phyloP scores from a whole-genome alignment of 2,113 vertebrate species.

The Hippoglossus stenolepis region DNA sequence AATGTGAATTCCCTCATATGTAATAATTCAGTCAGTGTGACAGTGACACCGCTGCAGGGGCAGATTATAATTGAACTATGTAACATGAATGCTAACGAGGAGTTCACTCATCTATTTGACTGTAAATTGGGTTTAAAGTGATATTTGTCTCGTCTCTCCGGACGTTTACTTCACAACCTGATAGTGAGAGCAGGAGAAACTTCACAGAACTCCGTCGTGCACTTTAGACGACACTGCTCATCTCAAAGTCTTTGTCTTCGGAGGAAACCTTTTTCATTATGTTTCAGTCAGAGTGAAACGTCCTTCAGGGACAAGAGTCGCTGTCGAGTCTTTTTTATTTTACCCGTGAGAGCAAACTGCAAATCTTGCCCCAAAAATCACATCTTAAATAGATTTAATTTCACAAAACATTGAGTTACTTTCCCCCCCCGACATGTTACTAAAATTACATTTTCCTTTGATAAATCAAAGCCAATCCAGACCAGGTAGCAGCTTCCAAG shows the following conservation, averaged over 20 bases:
- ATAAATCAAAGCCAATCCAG: constrained; percentile 22
- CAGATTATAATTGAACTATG: no score
- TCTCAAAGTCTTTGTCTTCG: neutral
- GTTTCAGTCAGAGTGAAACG: neutral
- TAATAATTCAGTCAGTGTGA: no score
- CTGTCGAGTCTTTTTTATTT: neutral
- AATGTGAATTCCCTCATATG: no score
- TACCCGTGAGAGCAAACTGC: no score
- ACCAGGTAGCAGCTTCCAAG: constrained; percentile 19
- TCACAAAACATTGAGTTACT: neutral
- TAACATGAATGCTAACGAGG: no score
- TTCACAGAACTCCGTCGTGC: no score
- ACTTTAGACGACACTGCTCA: neutral
- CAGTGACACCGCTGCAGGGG: no score
- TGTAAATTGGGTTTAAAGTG: no score
- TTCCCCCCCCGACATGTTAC: no score
- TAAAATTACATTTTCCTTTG: neutral
- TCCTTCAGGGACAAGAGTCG: constrained; percentile 8
- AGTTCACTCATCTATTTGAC: neutral
- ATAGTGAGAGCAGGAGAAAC: neutral
- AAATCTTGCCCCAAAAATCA: no score
- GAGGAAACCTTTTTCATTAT: neutral
- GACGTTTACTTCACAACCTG: neutral
- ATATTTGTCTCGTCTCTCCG: neutral
- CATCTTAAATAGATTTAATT: no score